These are phyloP conservation scores for Eulemur coronatus DNA, from an alignment of 2,797 vertebrate genomes.

Conservation along the genomic window DNA sequence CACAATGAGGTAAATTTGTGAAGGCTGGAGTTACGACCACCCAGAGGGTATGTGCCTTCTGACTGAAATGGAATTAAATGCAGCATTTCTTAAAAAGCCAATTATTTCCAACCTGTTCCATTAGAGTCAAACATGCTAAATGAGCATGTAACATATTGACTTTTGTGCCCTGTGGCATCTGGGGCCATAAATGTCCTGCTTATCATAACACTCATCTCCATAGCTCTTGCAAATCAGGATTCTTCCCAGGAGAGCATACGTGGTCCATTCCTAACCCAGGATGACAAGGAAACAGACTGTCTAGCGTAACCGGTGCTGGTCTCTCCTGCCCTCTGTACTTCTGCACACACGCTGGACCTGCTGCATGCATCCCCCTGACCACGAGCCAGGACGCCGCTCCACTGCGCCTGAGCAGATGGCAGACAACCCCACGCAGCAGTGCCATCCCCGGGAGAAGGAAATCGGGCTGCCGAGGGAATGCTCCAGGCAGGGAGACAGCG, in stretches of 20 bases:
- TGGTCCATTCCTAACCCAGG: constrained; percentile 9
- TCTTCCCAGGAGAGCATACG: neutral
- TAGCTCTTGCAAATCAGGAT: constrained; percentile 61
- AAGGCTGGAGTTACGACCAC: constrained; percentile 31
- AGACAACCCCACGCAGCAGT: neutral
- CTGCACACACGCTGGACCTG: neutral
- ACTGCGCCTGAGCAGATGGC: neutral
- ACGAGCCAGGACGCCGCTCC: neutral
- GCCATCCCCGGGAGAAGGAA: neutral
- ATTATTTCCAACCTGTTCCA: constrained; percentile 76
- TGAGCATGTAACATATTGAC: constrained; percentile 72
- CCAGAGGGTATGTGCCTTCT: constrained; percentile 44
- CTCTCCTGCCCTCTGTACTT: neutral
- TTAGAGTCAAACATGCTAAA: constrained; percentile 66
- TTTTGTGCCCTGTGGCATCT: constrained; percentile 70
- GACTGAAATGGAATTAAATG: constrained; percentile 70
- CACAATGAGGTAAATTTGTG: constrained; percentile 33
- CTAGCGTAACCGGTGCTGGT: neutral
- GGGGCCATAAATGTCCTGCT: constrained; percentile 69
- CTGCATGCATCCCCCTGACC: neutral
- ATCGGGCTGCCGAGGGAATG: neutral
- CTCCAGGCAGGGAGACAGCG: neutral
- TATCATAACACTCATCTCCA: constrained; percentile 62
- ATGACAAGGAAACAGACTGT: constrained; percentile 25
- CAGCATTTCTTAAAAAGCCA: constrained; percentile 71